Evolutionary conservation across 1,140 invertebrate genomes (phyloP), one percentile per base, ranked within the genome.

Genomic region (Pentalonia nigronervosa): DNA sequence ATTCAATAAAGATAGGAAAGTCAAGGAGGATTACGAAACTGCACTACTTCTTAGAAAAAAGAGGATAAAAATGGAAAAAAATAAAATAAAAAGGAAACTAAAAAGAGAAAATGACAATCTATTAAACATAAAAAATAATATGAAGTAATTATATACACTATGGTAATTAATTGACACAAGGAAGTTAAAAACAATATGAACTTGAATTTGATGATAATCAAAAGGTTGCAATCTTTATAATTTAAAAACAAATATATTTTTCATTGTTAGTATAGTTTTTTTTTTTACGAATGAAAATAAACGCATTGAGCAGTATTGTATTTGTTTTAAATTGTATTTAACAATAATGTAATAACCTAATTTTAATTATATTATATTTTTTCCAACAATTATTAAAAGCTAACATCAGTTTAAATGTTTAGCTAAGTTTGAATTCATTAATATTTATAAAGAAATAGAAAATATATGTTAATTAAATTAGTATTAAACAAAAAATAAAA

Each of bases 381-480:
- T 7, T n/a, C 14, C 60, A 76, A 76, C 60, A 76, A n/a, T 76
- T n/a, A 76, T n/a, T 84, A 41, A 87, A n/a, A 87, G 84, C 47
- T 88, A n/a, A 41, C 25, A 48, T 21, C 47, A n/a, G 17, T 48
- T 48, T 6, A n/a, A 87, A 87, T 48, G 3, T 48, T 88, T 87
- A 6, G 0, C 86, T 48, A 87, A 48, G 47, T 9, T 84, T 11
- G 36, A 87, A 47, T 45, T 23, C 21, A 36, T 36, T 9, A 45
- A 45, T 48, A 20, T 87, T 87, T 47, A 87, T 47, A 87, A 34
- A 87, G 45, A 87, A 87, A 87, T 47, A 87, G 4, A 48, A 30
- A 17, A 87, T n/a, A n/a, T 87, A 34, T 76, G 60, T 87, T 87
- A 87, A 87, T 86, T 20, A 88, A 76, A 76, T 50, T 88, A 88